phyloP scores from a whole-genome alignment of 2,888 invertebrate genomes.

The Patella caerulea region DNA sequence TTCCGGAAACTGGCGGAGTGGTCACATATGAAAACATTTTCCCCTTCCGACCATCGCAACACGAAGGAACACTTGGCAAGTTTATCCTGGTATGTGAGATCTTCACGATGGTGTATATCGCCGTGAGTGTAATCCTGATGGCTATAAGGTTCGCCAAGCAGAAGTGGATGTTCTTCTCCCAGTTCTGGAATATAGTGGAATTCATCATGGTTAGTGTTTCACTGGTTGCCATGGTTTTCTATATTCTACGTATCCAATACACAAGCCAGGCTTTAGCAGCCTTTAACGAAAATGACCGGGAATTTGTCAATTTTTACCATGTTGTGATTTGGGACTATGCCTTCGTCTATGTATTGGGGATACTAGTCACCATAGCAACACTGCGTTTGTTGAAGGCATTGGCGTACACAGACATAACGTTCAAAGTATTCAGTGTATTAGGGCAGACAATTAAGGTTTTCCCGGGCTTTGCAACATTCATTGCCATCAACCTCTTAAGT shows the following conservation, averaged over 20 bases:
- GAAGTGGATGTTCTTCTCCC: slow-evolving; percentile 39
- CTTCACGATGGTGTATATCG: slow-evolving; percentile 41
- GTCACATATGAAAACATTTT: slow-evolving; percentile 45
- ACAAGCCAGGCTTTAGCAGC: slow-evolving; percentile 42
- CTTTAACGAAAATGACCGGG: slow-evolving; percentile 48
- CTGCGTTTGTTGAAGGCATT: slow-evolving; percentile 52
- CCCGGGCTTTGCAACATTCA: slow-evolving; percentile 51
- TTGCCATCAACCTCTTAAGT: slow-evolving; percentile 42
- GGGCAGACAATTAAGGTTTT: slow-evolving; percentile 45
- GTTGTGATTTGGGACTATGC: slow-evolving; percentile 51
- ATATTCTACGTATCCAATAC: slow-evolving; percentile 36
- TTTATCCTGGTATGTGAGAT: slow-evolving; percentile 48
- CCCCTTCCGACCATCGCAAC: slow-evolving; percentile 48
- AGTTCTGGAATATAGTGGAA: slow-evolving; percentile 51
- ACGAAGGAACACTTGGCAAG: slow-evolving; percentile 41
- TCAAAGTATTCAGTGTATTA: slow-evolving; percentile 46
- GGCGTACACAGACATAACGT: slow-evolving; percentile 51
- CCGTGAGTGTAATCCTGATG: slow-evolving; percentile 38
- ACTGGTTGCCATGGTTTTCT: slow-evolving; percentile 42
- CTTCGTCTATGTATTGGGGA: slow-evolving; percentile 43
- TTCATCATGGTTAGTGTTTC: slow-evolving; percentile 38
- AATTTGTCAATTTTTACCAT: slow-evolving; percentile 57
- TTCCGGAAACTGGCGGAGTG: slow-evolving; percentile 59
- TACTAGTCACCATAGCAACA: slow-evolving; percentile 49
- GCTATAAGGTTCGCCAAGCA: slow-evolving; percentile 38